phyloP scores from a whole-genome alignment of 2,113 vertebrate species.

The Pycnonotus jocosus region DNA sequence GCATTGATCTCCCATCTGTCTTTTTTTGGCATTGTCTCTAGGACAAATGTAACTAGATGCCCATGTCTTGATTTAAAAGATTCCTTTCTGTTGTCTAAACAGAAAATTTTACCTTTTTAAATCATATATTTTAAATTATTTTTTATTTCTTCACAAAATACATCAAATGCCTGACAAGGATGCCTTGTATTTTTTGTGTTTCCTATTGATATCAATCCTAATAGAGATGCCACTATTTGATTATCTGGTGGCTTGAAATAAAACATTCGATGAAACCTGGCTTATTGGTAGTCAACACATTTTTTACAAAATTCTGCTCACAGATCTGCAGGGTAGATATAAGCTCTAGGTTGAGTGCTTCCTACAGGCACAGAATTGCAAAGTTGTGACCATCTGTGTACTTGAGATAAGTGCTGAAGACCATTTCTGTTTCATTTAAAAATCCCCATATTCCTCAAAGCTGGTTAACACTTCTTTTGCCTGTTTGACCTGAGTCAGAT shows the following conservation, averaged over 20 bases:
- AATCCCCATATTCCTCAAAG: not conserved
- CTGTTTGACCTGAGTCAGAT: not conserved
- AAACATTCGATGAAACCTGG: not conserved
- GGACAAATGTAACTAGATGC: not conserved
- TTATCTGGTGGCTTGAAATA: not conserved
- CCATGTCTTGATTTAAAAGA: not conserved
- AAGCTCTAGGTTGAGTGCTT: not conserved
- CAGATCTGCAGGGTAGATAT: not conserved
- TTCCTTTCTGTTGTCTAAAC: not conserved
- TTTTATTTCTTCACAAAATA: not conserved
- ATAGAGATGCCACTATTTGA: not conserved
- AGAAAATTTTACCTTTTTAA: not conserved
- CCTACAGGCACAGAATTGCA: not conserved
- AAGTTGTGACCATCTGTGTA: not conserved
- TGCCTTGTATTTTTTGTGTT: not conserved
- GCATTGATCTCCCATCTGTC: not conserved
- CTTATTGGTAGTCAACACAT: not conserved
- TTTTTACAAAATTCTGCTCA: not conserved
- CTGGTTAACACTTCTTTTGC: not conserved
- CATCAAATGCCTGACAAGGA: not conserved
- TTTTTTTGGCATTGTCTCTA: not conserved
- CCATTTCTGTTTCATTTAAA: not conserved
- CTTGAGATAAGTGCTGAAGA: not conserved
- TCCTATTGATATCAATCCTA: not conserved
- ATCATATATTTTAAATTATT: not conserved